Evolutionary conservation across 1,140 invertebrate genomes (phyloP), one percentile per base, ranked within the genome.

Genomic region (Zaprionus inermis): DNA sequence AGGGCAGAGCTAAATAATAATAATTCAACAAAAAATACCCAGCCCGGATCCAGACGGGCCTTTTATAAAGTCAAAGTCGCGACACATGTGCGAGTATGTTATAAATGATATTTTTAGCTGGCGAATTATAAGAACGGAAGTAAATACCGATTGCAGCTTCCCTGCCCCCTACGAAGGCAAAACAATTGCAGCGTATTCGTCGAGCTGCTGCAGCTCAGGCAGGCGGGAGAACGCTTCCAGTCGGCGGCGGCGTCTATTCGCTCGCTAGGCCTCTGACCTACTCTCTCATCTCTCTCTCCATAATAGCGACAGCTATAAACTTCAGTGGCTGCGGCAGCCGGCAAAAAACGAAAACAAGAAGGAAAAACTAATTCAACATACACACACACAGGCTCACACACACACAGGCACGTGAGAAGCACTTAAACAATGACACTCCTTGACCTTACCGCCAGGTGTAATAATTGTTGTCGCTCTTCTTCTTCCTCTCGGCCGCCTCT

Each of bases 31-130:
- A 22, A 49, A 20, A 49, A 49, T 20, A 3, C 20, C 44, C 44
- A 49, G 44, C 44, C 78, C 76, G 82, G 77, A 51, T 68, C 51
- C 63, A 65, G 74, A 70, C 77, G 57, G 68, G 70, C 79, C 74
- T 82, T 75, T 79, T 41, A 59, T 61, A 72, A 72, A 58, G 38
- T 36, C 28, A 14, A 55, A 57, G 18, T n/a, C 22, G 38, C 22
- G 16, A 44, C 22, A 58, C 54, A 58, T 41, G 61, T 52, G 32
- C 24, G 6, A 12, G 6, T 11, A 20, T 38, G n/a, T 52, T 52
- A 51, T 41, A 51, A 65, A 49, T 52, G 41, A 41, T 74, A 64
- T 51, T 52, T 74, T 63, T 38, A 74, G 44, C 66, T 12, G 32
- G 24, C 32, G 67, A 38, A 56, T 61, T 57, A 22, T 55, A 57